Evolutionary conservation across 37 sponge, comb jelly and placozoan species (phyloP), one percentile per base, ranked within the genome.

Genomic region (Theonella swinhoei): DNA sequence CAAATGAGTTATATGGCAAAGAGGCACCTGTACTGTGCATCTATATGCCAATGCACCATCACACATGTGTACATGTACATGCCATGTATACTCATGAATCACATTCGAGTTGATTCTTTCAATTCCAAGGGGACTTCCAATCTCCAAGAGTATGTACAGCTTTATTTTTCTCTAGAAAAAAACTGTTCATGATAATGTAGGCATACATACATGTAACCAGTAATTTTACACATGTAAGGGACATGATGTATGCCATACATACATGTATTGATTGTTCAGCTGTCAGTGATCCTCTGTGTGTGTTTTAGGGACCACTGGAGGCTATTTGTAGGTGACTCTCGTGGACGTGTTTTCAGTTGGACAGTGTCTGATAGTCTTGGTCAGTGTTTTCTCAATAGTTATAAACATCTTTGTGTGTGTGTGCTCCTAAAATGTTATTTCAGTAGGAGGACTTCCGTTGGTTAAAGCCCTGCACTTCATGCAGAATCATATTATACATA

Each of bases 301-400:
- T 25, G n/a, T 11, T 54, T 2, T 26, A 96, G 92, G 74, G 98
- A 97, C 74, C 96, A 97, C 42, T 72, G 83, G 26, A 84, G 60
- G 39, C 63, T 97, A 47, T 92, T 65, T 35, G 88, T 94, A 37
- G 98, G 98, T n/a, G 98, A 97, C 54, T 32, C 92, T 36, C 76
- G 74, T 33, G 98, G 98, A 39, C 62, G 95, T 11, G 85, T 97
- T 3, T 95, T 81, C 69, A 73, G 83, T 41, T 97, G 98, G 98
- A 71, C 89, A 34, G 85, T 90, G 22, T 79, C 89, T 33, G 98
- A 97, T 33, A 82, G 35, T 69, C 64, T 68, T 20, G 88, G 88
- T 88, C n/a, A 23, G 63, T 75, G 24, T 75, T 64, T 47, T 14
- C 7, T 47, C 7, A 17, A 7, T 47, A 47, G 54, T 14, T 47